Evolutionary conservation across 2,888 invertebrate genomes (phyloP), one percentile per base, ranked within the genome.

Genomic region (Halocaridina rubra): DNA sequence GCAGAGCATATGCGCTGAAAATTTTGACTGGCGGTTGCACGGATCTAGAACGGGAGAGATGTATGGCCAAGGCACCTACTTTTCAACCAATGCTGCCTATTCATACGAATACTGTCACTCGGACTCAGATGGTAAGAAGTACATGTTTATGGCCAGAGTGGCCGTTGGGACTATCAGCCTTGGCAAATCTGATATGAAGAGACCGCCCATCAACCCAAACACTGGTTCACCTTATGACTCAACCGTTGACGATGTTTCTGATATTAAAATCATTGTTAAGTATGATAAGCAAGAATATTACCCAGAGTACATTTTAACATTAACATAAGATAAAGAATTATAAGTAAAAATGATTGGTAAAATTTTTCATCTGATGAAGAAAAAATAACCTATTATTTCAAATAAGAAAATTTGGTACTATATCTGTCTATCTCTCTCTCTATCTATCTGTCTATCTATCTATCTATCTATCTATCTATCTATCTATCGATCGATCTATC

Each of bases 21-120:
- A 90, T 87, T 90, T 90, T 33, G 87, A 90, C 86, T 90, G 90
- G 89, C 88, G 90, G 53, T 78, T 88, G 16, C 88, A 88, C 57
- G 90, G 89, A 7, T 77, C 32, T 24, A 71, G 85, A 13, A 84
- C 64, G 32, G 89, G 89, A 0, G 85, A 89, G 57, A 86, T 84
- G 29, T 90, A 89, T 88, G 90, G 90, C 8, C 85, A 89, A 67
- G 90, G 90, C 4, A 89, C 90, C 0, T 89, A 89, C n/a, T 90
- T 90, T 85, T 85, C 90, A 7, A 89, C 89, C 24, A 24, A 19
- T 74, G 32, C 74, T n/a, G 19, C 16, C 7, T 33, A 30, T 74
- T 74, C 74, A 0, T n/a, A 33, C 2, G n/a, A 39, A n/a, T 74
- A 74, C 39, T 24, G 33, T 7, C 16, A n/a, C 4, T 22, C 32